Conservation (phyloP, 2,888 invertebrate species). For the Noctua janthina region DNA sequence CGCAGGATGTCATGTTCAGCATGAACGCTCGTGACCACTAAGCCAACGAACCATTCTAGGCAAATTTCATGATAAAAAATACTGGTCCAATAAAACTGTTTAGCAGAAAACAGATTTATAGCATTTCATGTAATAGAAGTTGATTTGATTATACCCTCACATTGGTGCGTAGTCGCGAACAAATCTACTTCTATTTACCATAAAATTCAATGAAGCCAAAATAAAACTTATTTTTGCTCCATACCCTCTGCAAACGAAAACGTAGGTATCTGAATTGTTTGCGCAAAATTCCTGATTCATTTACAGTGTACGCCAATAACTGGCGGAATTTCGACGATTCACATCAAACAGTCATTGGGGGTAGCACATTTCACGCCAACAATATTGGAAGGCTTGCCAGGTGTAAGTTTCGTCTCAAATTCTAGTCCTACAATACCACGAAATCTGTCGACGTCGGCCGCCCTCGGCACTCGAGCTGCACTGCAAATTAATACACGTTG, state of each 20-base stretch:
- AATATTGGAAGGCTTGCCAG: constrained; percentile 70
- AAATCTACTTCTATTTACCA: constrained; percentile 54
- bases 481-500: constrained; percentile 85
- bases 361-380: constrained; percentile 48
- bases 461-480: constrained; percentile 68
- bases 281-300: constrained; percentile 57
- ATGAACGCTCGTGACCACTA: not conserved
- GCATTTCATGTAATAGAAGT: constrained; percentile 45
- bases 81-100: constrained; percentile 32
- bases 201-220: constrained; percentile 57
- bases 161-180: constrained; percentile 51
- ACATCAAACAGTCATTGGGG: constrained; percentile 44
- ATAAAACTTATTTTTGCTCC: constrained; percentile 59
- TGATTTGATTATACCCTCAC: constrained; percentile 45
- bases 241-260: constrained; percentile 49
- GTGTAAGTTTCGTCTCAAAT: constrained; percentile 79
- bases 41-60: not conserved
- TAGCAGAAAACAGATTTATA: constrained; percentile 42
- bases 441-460: constrained; percentile 83
- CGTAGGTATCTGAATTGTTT: constrained; percentile 52
- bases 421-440: constrained; percentile 77
- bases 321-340: constrained; percentile 50
- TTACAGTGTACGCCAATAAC: constrained; percentile 47
- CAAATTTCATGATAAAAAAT: not conserved
- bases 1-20: not conserved